Evolutionary conservation across 2,113 vertebrate genomes (phyloP), one percentile per base, ranked within the genome.

Genomic region (Cynocephalus volans): DNA sequence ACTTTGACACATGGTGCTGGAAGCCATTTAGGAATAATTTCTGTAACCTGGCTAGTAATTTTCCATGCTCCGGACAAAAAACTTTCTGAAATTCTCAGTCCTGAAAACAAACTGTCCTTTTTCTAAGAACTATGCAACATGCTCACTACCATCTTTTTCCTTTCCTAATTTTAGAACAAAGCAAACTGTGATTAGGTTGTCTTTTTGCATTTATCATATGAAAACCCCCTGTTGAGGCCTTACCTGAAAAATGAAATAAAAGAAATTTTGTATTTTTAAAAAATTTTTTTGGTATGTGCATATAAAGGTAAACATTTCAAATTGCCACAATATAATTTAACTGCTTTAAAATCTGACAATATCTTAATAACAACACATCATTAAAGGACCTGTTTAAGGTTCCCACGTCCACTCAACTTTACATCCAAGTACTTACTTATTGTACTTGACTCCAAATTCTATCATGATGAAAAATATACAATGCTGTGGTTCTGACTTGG

Each of bases 261-360:
- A 94, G 36, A 89, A 69, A 97, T 86, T 86, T 73, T 91, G 10
- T 84, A 17, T 41, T 41, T 41, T 41, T 41, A 41, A 41, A 41
- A 41, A 41, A 41, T 45, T 45, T 60, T 48, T 58, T 77, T 70
- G 11, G 64, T 93, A 24, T 48, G 23, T 95, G 17, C 2, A 3
- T 92, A 23, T 83, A 58, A 97, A 98, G 31, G 48, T 67, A 98
- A 98, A 97, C 8, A 26, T 82, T 97, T 92, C 85, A 96, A 4
- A 83, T 97, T 98, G 64, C 65, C 94, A 72, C 0, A 2, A 26
- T 77, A 19, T 82, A 96, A 87, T 50, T 95, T 93, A 93, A 81
- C 65, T 96, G 58, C 80, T 96, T 97, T 94, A 97, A 80, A 93
- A 18, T 85, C 79, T 98, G 93, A 96, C n/a, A 87, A 41, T 28